A percentile compares a stretch with the other conserved stretches of the same genome.
Evolutionary conservation across 1,140 invertebrate species (phyloP).

Genomic region (Tetramorium parvispinum): DNA sequence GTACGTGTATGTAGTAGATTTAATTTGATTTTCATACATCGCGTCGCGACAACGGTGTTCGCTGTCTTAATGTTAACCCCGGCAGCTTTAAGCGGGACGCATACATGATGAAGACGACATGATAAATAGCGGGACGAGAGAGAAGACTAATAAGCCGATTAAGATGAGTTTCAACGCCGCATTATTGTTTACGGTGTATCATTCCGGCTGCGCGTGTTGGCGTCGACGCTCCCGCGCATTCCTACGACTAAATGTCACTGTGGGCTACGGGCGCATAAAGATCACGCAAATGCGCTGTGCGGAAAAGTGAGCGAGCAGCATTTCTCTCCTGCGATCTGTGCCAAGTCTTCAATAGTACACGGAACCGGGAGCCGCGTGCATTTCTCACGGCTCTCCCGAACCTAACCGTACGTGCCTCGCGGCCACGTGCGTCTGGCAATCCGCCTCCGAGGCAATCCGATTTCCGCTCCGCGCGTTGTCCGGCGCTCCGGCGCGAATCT

Average conservation of each 20-base stretch:
- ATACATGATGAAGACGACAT: neutral
- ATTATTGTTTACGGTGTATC: slow-evolving; percentile 37
- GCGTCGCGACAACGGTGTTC: neutral
- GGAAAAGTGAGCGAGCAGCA: slow-evolving; percentile 53
- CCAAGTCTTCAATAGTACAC: slow-evolving; percentile 65
- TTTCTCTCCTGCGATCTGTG: slow-evolving; percentile 48
- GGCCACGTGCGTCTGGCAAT: slow-evolving; percentile 20
- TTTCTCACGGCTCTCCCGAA: slow-evolving; percentile 61
- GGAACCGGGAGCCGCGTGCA: slow-evolving; percentile 38
- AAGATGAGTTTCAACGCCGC: slow-evolving; percentile 36
- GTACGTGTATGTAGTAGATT: neutral
- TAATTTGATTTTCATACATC: neutral
- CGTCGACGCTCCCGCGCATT: slow-evolving; percentile 55
- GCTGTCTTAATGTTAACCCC: neutral
- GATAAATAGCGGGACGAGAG: slow-evolving; percentile 12
- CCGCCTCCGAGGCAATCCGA: neutral
- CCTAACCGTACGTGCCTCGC: neutral
- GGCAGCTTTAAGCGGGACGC: neutral
- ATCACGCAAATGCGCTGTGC: slow-evolving; percentile 54
- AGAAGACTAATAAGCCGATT: slow-evolving; percentile 51
- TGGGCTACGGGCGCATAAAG: slow-evolving; percentile 62
- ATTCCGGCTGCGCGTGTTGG: slow-evolving; percentile 40
- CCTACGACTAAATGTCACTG: slow-evolving; percentile 66
- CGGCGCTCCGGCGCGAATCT: slow-evolving; percentile 19
- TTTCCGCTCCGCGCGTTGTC: slow-evolving; percentile 35